Percentiles rank a stretch among this genome's conserved stretches.
These are phyloP conservation scores for Acronicta aceris DNA, from an alignment of 2,888 invertebrate genomes.

Conservation along the genomic window DNA sequence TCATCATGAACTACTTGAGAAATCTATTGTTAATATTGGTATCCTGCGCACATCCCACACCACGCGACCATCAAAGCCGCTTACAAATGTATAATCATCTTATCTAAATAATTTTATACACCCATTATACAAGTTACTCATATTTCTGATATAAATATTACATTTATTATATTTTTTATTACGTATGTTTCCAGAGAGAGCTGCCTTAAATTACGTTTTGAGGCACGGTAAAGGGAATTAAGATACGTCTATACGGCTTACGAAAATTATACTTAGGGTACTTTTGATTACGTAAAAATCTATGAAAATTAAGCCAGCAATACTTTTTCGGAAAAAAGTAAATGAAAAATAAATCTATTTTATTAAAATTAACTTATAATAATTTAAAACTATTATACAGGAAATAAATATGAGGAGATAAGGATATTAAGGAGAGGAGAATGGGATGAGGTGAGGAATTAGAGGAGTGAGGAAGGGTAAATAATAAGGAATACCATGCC, in stretches of 20 bases:
- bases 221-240: slow-evolving; percentile 16
- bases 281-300: neutral
- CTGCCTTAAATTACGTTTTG: slow-evolving; percentile 46
- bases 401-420: neutral
- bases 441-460: neutral
- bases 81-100: slow-evolving; percentile 28
- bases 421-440: neutral
- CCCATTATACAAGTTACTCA: slow-evolving; percentile 49
- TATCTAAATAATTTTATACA: slow-evolving; percentile 50
- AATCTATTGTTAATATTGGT: too few species aligned
- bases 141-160: slow-evolving; percentile 53
- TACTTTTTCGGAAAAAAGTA: too few species aligned
- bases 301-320: too few species aligned
- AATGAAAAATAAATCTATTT: too few species aligned
- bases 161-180: slow-evolving; percentile 39
- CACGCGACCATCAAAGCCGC: neutral
- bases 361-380: too few species aligned
- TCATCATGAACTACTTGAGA: too few species aligned
- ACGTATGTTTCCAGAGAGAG: slow-evolving; percentile 40
- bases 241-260: neutral
- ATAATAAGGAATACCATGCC: slow-evolving; percentile 10
- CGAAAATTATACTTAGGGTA: neutral
- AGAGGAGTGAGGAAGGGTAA: neutral
- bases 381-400: neutral
- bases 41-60: neutral